Conservation (phyloP, 1,140 invertebrate genomes). For the Musca vetustissima region DNA sequence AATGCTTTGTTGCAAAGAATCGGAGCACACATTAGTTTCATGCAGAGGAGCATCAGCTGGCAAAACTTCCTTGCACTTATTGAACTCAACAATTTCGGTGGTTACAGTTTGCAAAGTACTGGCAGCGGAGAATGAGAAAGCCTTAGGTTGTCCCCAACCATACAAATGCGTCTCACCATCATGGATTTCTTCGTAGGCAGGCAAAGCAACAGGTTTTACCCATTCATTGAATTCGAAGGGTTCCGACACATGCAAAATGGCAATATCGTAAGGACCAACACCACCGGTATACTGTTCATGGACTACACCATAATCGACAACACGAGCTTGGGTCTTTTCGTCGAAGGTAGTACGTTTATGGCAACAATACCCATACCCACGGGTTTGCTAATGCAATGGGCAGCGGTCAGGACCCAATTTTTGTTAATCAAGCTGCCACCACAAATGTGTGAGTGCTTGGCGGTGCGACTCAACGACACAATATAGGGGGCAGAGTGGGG, state of each 20-base stretch:
- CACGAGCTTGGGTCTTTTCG: constrained; percentile 57
- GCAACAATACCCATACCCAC: constrained; percentile 40
- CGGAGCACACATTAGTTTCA: constrained; percentile 63
- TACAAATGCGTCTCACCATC: constrained; percentile 54
- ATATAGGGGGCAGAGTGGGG: constrained; percentile 51
- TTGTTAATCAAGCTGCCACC: constrained; percentile 45
- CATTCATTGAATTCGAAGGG: constrained; percentile 59
- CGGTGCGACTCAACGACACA: constrained; percentile 39
- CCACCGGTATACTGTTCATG: constrained; percentile 60
- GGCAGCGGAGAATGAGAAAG: constrained; percentile 33
- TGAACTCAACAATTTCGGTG: constrained; percentile 53
- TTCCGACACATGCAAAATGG: constrained; percentile 60
- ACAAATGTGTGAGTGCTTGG: constrained; percentile 45
- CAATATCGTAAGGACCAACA: constrained; percentile 65
- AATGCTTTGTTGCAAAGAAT: constrained; percentile 60
- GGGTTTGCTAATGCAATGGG: constrained; percentile 41
- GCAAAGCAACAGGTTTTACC: constrained; percentile 59
- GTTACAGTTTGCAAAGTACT: constrained; percentile 54
- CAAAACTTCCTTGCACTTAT: constrained; percentile 32
- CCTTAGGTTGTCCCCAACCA: constrained; percentile 59
- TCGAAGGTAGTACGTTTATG: constrained; percentile 38
- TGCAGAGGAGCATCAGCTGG: constrained; percentile 47
- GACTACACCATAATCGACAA: constrained; percentile 50
- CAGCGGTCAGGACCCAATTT: constrained; percentile 47
- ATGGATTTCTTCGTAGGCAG: constrained; percentile 51